Evolutionary conservation across 1,140 invertebrate species (phyloP).

Genomic region (Scaptomyza pallida): DNA sequence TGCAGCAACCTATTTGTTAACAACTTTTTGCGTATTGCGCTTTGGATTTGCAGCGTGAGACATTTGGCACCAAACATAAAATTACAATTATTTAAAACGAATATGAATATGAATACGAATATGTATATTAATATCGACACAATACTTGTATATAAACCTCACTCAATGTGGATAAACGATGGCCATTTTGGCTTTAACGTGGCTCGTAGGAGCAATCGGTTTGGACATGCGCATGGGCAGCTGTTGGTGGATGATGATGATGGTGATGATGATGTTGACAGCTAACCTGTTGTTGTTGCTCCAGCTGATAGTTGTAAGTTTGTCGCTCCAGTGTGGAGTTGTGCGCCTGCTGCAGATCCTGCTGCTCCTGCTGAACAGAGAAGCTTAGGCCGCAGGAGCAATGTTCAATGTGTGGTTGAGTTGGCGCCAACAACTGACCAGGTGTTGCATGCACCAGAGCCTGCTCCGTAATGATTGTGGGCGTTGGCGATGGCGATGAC

Average conservation of each 20-base stretch:
- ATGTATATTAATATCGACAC: constrained; percentile 40
- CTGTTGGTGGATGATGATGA: constrained; percentile 23
- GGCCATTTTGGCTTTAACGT: constrained; percentile 27
- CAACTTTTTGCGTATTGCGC: constrained; percentile 57
- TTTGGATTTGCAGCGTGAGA: constrained; percentile 57
- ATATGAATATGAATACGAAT: constrained; percentile 5
- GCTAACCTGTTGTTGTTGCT: constrained; percentile 33
- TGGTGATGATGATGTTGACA: constrained; percentile 56
- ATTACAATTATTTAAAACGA: constrained; percentile 12
- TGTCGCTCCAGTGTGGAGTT: constrained; percentile 35
- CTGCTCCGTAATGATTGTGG: constrained; percentile 75
- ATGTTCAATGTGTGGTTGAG: constrained; percentile 68
- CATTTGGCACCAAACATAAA: constrained; percentile 71
- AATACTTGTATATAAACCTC: constrained; percentile 32
- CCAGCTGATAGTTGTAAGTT: constrained; percentile 28
- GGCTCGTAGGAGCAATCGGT: constrained; percentile 67
- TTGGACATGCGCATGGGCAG: constrained; percentile 64
- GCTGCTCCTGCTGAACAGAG: constrained; percentile 51
- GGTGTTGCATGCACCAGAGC: constrained; percentile 70
- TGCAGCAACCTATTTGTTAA: constrained; percentile 66
- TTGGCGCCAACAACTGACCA: neutral
- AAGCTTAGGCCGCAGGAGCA: constrained; percentile 76
- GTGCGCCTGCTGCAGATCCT: constrained; percentile 11
- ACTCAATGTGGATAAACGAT: constrained; percentile 44
- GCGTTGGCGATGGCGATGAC: constrained; percentile 70